Evolutionary conservation across 2,797 vertebrate species (phyloP).

Genomic region (Scomberomorus guttatus): DNA sequence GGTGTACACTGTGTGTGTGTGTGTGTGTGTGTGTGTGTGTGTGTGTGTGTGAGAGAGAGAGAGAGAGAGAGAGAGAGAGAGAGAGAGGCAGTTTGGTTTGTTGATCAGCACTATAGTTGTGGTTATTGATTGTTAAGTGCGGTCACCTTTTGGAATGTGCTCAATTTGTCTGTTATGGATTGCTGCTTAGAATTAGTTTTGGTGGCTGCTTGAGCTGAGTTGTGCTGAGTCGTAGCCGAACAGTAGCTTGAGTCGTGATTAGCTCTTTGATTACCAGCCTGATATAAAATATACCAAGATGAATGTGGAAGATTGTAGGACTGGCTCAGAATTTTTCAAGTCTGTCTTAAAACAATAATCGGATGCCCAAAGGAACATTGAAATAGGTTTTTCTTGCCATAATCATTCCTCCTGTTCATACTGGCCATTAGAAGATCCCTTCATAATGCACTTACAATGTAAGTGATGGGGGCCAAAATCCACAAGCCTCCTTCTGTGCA

Average conservation of each 20-base stretch:
- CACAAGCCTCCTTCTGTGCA: too few relatives aligned
- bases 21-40: not conserved
- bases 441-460: too few relatives aligned
- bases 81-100: constrained; percentile 17
- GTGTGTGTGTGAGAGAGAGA: too few relatives aligned
- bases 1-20: not conserved
- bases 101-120: constrained; percentile 35
- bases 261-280: constrained; percentile 9
- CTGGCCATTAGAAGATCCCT: too few relatives aligned
- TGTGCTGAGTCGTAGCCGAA: too few relatives aligned
- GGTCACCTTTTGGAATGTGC: constrained; percentile 9
- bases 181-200: constrained; percentile 23
- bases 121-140: constrained; percentile 32
- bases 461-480: too few relatives aligned
- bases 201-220: constrained; percentile 8
- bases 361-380: too few relatives aligned
- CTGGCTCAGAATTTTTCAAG: too few relatives aligned
- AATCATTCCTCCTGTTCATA: too few relatives aligned
- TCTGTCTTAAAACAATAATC: too few relatives aligned
- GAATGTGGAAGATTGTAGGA: constrained; percentile 6
- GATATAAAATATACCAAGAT: not conserved
- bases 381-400: too few relatives aligned
- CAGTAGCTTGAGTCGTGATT: not conserved
- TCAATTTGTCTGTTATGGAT: constrained; percentile 23
- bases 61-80: too few relatives aligned